Evolutionary conservation across 2,888 invertebrate species (phyloP).

Genomic region (Troides helena): DNA sequence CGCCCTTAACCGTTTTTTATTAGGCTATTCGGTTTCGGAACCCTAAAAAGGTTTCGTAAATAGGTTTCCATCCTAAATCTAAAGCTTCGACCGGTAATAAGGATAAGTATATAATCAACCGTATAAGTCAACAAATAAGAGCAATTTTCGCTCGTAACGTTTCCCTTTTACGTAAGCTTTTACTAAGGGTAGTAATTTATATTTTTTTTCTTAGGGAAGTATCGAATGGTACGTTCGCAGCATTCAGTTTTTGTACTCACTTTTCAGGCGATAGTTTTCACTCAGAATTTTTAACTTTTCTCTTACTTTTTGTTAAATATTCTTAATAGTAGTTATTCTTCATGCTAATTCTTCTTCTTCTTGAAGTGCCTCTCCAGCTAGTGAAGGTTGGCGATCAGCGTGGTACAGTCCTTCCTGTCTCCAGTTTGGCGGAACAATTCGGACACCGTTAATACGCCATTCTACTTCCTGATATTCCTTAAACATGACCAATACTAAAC

Average conservation of each 20-base stretch:
- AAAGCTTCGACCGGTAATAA: slow-evolving; percentile 15
- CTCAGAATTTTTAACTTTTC: slow-evolving; percentile 1
- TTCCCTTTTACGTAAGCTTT: slow-evolving; percentile 16
- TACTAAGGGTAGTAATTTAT: slow-evolving; percentile 23
- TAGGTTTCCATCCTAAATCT: slow-evolving; percentile 31
- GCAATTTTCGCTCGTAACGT: slow-evolving; percentile 18
- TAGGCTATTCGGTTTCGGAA: slow-evolving; percentile 35
- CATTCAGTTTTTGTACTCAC: slow-evolving; percentile 17
- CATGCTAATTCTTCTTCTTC: no score
- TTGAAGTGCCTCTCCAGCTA: no score
- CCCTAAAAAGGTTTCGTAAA: slow-evolving; percentile 34
- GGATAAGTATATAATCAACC: slow-evolving; percentile 20
- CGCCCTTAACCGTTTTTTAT: slow-evolving; percentile 32
- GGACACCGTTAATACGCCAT: no score
- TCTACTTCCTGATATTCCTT: no score
- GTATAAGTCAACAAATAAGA: slow-evolving; percentile 10
- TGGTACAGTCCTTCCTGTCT: no score
- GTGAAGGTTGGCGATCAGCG: no score
- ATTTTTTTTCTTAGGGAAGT: slow-evolving; percentile 23
- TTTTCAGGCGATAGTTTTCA: slow-evolving; percentile 8
- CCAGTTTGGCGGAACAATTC: no score
- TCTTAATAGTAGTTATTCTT: no score
- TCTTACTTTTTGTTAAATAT: background rate
- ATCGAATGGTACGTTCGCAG: slow-evolving; percentile 19
- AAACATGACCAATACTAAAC: no score